Evolutionary conservation across 2,888 invertebrate species (phyloP), one percentile per base, ranked within the genome.

Genomic region (Synergus japonicus): DNA sequence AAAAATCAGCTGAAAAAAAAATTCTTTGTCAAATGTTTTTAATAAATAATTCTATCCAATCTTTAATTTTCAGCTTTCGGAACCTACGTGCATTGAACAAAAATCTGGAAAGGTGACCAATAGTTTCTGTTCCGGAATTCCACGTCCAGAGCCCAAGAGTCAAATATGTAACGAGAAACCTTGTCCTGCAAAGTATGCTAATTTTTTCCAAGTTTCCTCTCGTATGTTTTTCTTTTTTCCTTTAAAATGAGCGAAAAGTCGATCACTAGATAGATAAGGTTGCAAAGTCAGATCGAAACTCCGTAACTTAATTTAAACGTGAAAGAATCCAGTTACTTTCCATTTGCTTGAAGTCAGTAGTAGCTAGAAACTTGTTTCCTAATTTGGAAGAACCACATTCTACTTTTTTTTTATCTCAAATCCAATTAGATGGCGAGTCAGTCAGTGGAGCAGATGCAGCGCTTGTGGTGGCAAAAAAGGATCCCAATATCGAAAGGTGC

Each of bases 381-480:
- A n/a, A n/a, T 66, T 66, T 29, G 13, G 41, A 66, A 9, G 1
- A 41, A 41, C 1, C 4, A n/a, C 22, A 41, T 41, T 60, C 73
- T 44, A 13, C 43, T 22, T 37, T 37, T n/a, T 44, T 15, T 9
- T 67, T 37, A 66, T 54, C 2, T 13, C 2, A 49, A 76, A 43
- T 18, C 4, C n/a, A 46, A 43, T 46, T 82, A 95, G 95, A 88
- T 95, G 95, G 95, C 93, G 94, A 89, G 92, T 93, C 4, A 95
- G 95, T 9, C 94, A 94, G 77, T 95, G 95, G 95, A 94, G 95
- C 83, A 93, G 93, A 80, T 95, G 95, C 87, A 93, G 93, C 63
- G 94, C 94, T 0, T 94, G 94, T 84, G 92, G 92, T 85, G 92
- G 92, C 77, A 92, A 92, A 81, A 91, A 92, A 10, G 94, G 94